A percentile compares a stretch with the other conserved stretches of the same genome.
Conservation (phyloP, 1,140 invertebrate genomes). For the Atta colombica region DNA sequence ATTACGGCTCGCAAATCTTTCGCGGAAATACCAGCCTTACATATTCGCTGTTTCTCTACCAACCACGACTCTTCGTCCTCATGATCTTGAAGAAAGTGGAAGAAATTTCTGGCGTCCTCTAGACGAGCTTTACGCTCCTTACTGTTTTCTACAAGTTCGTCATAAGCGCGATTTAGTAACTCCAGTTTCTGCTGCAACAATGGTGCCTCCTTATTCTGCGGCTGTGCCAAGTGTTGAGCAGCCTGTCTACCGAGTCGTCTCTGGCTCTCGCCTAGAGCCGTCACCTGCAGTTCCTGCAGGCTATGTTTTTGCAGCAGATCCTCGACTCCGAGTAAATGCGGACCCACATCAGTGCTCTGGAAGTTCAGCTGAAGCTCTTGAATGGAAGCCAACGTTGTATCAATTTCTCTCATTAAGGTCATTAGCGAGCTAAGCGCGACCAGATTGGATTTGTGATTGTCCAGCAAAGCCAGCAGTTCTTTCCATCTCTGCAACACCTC, state of each 20-base stretch:
- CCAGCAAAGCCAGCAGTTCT: slow-evolving; percentile 93
- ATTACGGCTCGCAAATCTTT: slow-evolving; percentile 97
- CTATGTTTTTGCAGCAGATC: slow-evolving; percentile 97
- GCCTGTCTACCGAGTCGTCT: slow-evolving; percentile 91
- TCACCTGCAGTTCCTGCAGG: slow-evolving; percentile 96
- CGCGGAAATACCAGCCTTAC: slow-evolving; percentile 95
- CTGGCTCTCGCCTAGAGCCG: slow-evolving; percentile 94
- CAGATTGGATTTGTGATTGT: slow-evolving; percentile 95
- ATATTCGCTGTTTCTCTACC: slow-evolving; percentile 96
- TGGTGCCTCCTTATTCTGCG: slow-evolving; percentile 88
- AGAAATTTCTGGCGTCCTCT: slow-evolving; percentile 97
- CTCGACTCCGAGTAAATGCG: slow-evolving; percentile 97
- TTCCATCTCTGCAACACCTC: slow-evolving; percentile 96
- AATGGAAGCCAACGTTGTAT: slow-evolving; percentile 94
- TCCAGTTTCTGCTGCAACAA: slow-evolving; percentile 90
- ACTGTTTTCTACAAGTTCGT: slow-evolving; percentile 91
- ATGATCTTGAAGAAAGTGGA: slow-evolving; percentile 97
- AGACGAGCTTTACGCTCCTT: slow-evolving; percentile 93
- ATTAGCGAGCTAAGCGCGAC: slow-evolving; percentile 92
- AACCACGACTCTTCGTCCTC: slow-evolving; percentile 98
- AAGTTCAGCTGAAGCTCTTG: slow-evolving; percentile 93
- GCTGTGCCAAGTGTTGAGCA: slow-evolving; percentile 87
- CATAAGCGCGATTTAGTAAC: slow-evolving; percentile 91
- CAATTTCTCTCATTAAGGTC: slow-evolving; percentile 96
- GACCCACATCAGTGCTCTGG: slow-evolving; percentile 95